These are phyloP conservation scores for Apodemus sylvaticus DNA, from an alignment of 2,113 vertebrate genomes.

Conservation along the genomic window DNA sequence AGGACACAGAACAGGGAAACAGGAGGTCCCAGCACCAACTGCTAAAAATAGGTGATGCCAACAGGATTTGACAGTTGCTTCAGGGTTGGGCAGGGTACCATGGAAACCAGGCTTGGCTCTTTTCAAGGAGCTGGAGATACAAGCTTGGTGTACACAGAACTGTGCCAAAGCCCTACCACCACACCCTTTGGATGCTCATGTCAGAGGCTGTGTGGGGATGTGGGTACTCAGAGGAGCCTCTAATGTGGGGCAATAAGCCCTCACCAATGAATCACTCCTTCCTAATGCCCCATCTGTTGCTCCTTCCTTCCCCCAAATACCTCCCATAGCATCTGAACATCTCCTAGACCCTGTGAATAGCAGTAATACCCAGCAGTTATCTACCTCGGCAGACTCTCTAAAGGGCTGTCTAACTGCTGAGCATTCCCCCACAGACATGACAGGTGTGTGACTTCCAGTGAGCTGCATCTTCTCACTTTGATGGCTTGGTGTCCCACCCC, in stretches of 20 bases:
- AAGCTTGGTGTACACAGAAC: not conserved
- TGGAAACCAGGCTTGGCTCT: slow-evolving; percentile 70
- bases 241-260: not conserved
- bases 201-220: not conserved
- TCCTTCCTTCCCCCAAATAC: not conserved
- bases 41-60: slow-evolving; percentile 70
- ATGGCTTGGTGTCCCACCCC: not conserved
- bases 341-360: not conserved
- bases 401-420: not conserved
- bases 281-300: not conserved
- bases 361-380: not conserved
- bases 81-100: slow-evolving; percentile 63
- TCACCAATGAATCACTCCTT: not conserved
- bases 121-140: slow-evolving; percentile 32
- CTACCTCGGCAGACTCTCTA: not conserved
- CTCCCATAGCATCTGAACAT: not conserved
- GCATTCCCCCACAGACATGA: not conserved
- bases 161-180: not conserved
- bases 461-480: not conserved
- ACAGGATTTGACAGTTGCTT: slow-evolving; percentile 70
- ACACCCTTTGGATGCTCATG: not conserved
- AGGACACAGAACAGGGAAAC: slow-evolving; percentile 28
- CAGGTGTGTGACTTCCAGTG: not conserved
- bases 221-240: not conserved
- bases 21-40: slow-evolving; percentile 46